Base-by-base conservation (phyloP, 2,888 invertebrate genomes). In the Uloborus plumipes region DNA sequence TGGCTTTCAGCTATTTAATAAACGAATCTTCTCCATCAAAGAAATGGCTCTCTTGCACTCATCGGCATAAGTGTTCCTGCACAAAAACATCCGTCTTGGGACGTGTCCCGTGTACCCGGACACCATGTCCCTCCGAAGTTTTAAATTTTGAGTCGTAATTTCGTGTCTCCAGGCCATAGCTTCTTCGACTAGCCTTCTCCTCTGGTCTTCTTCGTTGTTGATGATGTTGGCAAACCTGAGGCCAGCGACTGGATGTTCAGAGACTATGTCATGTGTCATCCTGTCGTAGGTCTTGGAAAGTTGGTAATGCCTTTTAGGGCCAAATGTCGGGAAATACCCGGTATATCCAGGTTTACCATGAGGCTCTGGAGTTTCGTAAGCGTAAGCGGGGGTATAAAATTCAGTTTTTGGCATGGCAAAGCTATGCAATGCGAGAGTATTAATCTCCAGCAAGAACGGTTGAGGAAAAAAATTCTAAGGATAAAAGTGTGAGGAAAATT, bases 161-260 rank as follows among this genome's bases (percentile, higher is more conserved):
- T 66, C 66, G 50, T 66, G 66, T 20, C 39, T 66, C 66, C 66
- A 66, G 20, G 66, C 31, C 62, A 62, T 31, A 16, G 39, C 62
- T 15, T 62, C 62, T 13, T 62, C 62, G 6, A 39, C 31, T 0
- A 62, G 39, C 39, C 26, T 62, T 16, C 2, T 4, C 62, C n/a
- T 26, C 31, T 39, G 18, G 39, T 16, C n/a, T 18, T 62, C 62
- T 15, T 62, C 62, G 13, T 15, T 62, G n/a, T 31, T 62, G 13
- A 62, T 26, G 9, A 62, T 62, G 2, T 16, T 31, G 16, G 26
- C 62, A 16, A 47, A 51, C 22, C 66, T 22, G 3, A 47, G 13
- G 4, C 66, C 66, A 66, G 66, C 66, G 2, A 66, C 22, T 2
- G 66, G 66, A 50, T 66, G 66, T 14, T 26, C 15, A 22, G 22